A percentile compares a stretch with the other conserved stretches of the same genome.
Conservation (phyloP, 2,888 invertebrate species). For the Ischnus inquisitorius region DNA sequence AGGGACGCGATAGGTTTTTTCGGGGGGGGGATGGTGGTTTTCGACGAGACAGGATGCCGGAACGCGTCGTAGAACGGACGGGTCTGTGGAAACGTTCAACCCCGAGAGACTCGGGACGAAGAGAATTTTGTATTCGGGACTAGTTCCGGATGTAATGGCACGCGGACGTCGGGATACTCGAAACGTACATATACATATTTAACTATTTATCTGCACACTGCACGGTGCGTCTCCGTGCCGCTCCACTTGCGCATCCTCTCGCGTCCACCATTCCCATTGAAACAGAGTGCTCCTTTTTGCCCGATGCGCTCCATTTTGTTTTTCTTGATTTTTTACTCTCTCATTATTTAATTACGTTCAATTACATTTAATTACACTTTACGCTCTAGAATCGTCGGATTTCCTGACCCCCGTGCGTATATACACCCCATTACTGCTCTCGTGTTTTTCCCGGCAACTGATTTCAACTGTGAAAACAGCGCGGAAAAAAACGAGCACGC, state of each 20-base stretch:
- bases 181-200: slow-evolving; percentile 22
- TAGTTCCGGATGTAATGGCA: slow-evolving; percentile 80
- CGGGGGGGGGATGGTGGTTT: background rate
- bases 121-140: slow-evolving; percentile 81
- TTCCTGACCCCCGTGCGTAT: background rate
- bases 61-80: slow-evolving; percentile 26
- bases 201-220: slow-evolving; percentile 51
- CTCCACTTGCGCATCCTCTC: background rate
- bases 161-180: slow-evolving; percentile 72
- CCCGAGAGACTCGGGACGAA: slow-evolving; percentile 63
- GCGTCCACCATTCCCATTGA: slow-evolving; percentile 46
- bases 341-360: slow-evolving; percentile 47
- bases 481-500: background rate
- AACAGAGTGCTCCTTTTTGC: slow-evolving; percentile 17
- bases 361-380: slow-evolving; percentile 39
- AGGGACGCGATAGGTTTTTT: slow-evolving; percentile 3
- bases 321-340: background rate
- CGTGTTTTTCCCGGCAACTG: background rate
- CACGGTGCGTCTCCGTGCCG: slow-evolving; percentile 64
- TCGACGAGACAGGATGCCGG: slow-evolving; percentile 33
- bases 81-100: slow-evolving; percentile 8
- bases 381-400: slow-evolving; percentile 22
- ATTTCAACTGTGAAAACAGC: background rate
- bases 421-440: background rate
- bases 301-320: slow-evolving; percentile 1